Evolutionary conservation across 2,113 vertebrate genomes (phyloP), one percentile per base, ranked within the genome.

Genomic region (Ophthalmotilapia sp.): DNA sequence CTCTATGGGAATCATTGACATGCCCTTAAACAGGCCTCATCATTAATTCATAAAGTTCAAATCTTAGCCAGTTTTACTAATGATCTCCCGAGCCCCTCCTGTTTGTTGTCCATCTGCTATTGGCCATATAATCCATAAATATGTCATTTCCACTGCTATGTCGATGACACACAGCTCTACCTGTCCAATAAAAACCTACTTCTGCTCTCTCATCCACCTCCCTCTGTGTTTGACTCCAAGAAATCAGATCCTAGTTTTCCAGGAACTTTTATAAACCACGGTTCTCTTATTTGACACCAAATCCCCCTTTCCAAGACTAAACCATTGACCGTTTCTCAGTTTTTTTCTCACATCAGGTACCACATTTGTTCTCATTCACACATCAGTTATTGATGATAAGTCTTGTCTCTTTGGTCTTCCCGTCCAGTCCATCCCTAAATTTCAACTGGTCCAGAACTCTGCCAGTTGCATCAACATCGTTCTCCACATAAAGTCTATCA

Each of bases 11-110:
- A 70, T 70, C 36, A 42, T 0, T 70, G 36, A 23, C 7, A 42
- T 40, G 21, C 65, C 6, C 19, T 68, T 68, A 40, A 68, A 21
- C 1, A 12, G 10, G 1, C 42, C 38, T 38, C 33, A 65, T 65
- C 60, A 13, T 12, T 26, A 17, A 45, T 45, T 26, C 13, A 73
- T 45, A 6, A 45, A 73, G 14, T 73, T 73, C 40, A 45, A 17
- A 45, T 73, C 21, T 6, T 26, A 45, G 21, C 68, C 40, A 73
- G 42, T 45, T 0, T 15, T 9, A 11, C 21, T 4, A 23, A 6
- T 73, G 21, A 17, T 45, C 13, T 15, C 13, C 38, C 0, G 2
- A 26, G 38, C 68, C 40, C 31, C 13, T 10, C 0, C 21, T 11
- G 13, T 26, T 45, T 17, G 2, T 45, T 26, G 11, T 73, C 21